These are phyloP conservation scores for Channallabes apus DNA, from an alignment of 2,797 vertebrate species.

Conservation along the genomic window DNA sequence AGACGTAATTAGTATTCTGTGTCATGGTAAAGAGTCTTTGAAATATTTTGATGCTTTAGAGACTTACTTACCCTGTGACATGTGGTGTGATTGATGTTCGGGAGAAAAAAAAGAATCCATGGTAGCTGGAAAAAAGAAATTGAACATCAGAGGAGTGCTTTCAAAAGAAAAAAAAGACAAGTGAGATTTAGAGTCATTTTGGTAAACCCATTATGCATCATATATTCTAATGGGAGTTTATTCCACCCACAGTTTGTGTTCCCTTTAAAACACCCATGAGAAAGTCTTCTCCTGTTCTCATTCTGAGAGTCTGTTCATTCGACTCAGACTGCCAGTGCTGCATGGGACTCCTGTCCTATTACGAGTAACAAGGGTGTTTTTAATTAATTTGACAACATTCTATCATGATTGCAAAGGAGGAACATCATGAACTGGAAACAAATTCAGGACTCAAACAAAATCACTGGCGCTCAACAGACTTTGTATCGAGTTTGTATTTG, in stretches of 20 bases:
- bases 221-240: constrained; percentile 2
- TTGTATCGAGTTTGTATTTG: not conserved
- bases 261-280: constrained; percentile 3
- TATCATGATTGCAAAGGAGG: not conserved
- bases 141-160: not conserved
- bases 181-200: not conserved
- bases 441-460: not conserved
- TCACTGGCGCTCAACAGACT: not conserved
- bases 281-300: constrained; percentile 34
- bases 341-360: not conserved
- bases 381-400: not conserved
- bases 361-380: not conserved
- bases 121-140: not conserved
- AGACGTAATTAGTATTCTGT: not conserved
- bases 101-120: not conserved
- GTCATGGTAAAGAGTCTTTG: not conserved
- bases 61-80: not conserved
- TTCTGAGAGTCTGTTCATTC: constrained; percentile 6
- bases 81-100: not conserved
- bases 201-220: constrained; percentile 2
- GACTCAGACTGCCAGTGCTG: constrained; percentile 14
- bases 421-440: not conserved
- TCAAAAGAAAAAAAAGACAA: not conserved
- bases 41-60: not conserved
- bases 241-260: not conserved